A percentile compares a stretch with the other conserved stretches of the same genome.
phyloP scores from a whole-genome alignment of 37 sponge, comb jelly and placozoan genomes.

The Aphrocallistes beatrix region DNA sequence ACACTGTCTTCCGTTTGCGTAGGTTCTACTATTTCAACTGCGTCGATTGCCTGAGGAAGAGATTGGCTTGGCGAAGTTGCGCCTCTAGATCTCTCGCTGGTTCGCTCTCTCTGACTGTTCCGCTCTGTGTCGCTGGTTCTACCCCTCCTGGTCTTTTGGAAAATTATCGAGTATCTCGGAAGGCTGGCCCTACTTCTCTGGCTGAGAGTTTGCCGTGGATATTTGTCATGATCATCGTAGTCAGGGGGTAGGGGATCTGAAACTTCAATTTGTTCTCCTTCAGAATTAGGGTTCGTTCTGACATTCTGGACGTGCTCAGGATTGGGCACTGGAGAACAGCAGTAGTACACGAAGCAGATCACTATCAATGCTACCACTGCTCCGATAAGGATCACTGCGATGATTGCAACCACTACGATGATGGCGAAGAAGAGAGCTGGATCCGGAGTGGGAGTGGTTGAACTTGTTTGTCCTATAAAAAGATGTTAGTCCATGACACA shows the following conservation, averaged over 20 bases:
- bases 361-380: not conserved
- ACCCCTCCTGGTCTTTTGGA: not conserved
- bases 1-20: too few relatives aligned
- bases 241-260: not conserved
- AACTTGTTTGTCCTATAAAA: too few relatives aligned
- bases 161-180: not conserved
- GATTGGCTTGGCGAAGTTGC: too few relatives aligned
- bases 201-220: not conserved
- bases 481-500: too few relatives aligned
- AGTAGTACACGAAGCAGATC: constrained; percentile 15
- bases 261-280: not conserved
- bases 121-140: too few relatives aligned
- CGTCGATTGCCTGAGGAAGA: too few relatives aligned
- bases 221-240: not conserved
- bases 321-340: not conserved
- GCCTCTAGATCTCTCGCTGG: not conserved
- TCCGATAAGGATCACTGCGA: not conserved
- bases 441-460: too few relatives aligned
- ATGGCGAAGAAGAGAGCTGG: constrained; percentile 2
- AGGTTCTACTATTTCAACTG: too few relatives aligned
- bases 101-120: too few relatives aligned
- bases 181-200: not conserved
- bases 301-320: not conserved
- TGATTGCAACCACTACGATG: not conserved
- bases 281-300: not conserved